phyloP scores from a whole-genome alignment of 2,888 invertebrate genomes.

The Macrophya alboannulata region DNA sequence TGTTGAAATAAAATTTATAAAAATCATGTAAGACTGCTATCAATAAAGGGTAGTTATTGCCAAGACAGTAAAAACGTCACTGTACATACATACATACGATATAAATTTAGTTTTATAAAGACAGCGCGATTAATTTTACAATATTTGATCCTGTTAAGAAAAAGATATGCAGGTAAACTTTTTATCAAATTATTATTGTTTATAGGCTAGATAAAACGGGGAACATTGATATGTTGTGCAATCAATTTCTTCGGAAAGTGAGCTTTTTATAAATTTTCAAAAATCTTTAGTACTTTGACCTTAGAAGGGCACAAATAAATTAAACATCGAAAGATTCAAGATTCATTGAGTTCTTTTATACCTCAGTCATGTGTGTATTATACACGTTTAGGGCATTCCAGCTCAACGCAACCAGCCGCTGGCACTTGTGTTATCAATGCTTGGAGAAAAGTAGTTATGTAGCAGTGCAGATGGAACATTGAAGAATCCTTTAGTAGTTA shows the following conservation, averaged over 20 bases:
- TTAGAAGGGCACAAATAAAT: too few relatives aligned
- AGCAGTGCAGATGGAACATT: conserved; percentile 66
- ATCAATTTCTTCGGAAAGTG: too few relatives aligned
- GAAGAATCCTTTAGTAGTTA: conserved; percentile 65
- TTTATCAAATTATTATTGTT: too few relatives aligned
- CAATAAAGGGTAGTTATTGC: not conserved
- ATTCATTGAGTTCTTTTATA: conserved; percentile 3
- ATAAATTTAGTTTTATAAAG: too few relatives aligned
- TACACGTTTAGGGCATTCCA: not conserved
- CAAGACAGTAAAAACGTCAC: not conserved
- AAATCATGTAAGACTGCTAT: not conserved
- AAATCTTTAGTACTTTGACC: too few relatives aligned
- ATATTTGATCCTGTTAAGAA: too few relatives aligned
- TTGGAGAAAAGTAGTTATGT: conserved; percentile 57
- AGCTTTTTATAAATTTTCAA: too few relatives aligned
- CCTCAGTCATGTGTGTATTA: conserved; percentile 12
- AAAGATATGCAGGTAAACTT: too few relatives aligned
- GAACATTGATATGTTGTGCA: too few relatives aligned
- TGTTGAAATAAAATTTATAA: not conserved
- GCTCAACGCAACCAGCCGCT: not conserved
- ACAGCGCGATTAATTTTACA: too few relatives aligned
- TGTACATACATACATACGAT: too few relatives aligned
- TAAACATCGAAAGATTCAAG: conserved; percentile 8
- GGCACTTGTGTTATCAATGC: not conserved
- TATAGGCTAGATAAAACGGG: too few relatives aligned